A percentile compares a stretch with the other conserved stretches of the same genome.
phyloP scores from a whole-genome alignment of 2,888 invertebrate genomes.

The Pristionchus fissidentatus region DNA sequence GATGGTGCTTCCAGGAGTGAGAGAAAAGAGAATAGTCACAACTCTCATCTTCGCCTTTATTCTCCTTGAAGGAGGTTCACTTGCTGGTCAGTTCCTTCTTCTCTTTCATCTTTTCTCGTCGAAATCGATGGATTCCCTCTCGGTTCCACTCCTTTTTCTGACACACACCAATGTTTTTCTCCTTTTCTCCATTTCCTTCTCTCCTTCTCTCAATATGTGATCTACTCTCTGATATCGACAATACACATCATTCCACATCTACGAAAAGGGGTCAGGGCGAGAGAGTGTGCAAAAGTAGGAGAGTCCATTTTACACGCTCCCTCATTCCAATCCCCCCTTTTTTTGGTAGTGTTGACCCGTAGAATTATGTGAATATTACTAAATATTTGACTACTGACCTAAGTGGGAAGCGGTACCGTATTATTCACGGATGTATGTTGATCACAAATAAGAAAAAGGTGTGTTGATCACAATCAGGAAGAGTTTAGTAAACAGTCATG shows the following conservation, averaged over 20 bases:
- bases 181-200: slow-evolving; percentile 3
- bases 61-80: slow-evolving; percentile 65
- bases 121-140: neutral
- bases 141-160: neutral
- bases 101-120: neutral
- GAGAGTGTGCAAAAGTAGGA: too few species aligned
- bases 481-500: neutral
- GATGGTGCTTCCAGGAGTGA: slow-evolving; percentile 70
- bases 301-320: too few species aligned
- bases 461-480: neutral
- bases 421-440: too few species aligned
- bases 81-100: slow-evolving; percentile 60
- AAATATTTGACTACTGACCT: too few species aligned
- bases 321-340: too few species aligned
- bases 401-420: too few species aligned
- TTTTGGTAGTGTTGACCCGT: neutral
- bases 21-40: slow-evolving; percentile 68
- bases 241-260: neutral
- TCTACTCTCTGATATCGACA: neutral
- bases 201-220: neutral
- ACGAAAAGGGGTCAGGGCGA: too few species aligned
- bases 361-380: too few species aligned
- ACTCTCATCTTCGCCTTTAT: slow-evolving; percentile 66
- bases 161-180: neutral
- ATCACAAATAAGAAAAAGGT: neutral